These are phyloP conservation scores for Penelope pileata DNA, from an alignment of 2,113 vertebrate species.

Conservation along the genomic window DNA sequence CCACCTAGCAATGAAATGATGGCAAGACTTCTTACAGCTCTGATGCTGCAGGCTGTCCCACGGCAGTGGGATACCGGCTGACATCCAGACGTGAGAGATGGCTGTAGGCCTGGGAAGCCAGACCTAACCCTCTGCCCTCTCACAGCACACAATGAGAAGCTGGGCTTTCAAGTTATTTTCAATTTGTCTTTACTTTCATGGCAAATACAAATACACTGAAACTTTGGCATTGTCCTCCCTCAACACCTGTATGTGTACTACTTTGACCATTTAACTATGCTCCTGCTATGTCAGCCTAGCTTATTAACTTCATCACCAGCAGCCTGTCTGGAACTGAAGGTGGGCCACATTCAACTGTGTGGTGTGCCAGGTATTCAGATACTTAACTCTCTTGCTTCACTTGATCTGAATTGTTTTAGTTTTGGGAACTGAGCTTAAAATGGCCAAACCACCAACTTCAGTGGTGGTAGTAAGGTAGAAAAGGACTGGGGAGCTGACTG, in stretches of 20 bases:
- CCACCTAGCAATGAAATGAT: not conserved
- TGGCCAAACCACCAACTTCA: not conserved
- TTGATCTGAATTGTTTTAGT: not conserved
- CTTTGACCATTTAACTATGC: not conserved
- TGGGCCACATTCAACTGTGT: rapidly evolving
- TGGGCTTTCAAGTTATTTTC: not conserved
- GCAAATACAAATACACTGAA: not conserved
- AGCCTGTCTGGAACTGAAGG: not conserved
- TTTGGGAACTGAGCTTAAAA: not conserved
- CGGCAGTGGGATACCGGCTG: not conserved
- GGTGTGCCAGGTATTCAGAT: not conserved
- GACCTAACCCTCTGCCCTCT: not conserved
- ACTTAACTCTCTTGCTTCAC: not conserved
- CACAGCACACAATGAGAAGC: not conserved
- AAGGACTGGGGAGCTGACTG: not conserved
- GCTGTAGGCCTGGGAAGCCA: not conserved
- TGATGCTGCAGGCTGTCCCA: not conserved
- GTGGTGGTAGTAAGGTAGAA: not conserved
- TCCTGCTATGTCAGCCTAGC: not conserved
- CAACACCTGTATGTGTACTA: not conserved
- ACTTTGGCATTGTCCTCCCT: not conserved
- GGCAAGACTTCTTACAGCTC: not conserved
- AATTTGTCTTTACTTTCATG: not conserved
- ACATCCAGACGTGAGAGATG: not conserved
- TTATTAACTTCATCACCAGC: not conserved